Conservation (phyloP, 2,797 vertebrate species). For the Sphenopsis melanotis region DNA sequence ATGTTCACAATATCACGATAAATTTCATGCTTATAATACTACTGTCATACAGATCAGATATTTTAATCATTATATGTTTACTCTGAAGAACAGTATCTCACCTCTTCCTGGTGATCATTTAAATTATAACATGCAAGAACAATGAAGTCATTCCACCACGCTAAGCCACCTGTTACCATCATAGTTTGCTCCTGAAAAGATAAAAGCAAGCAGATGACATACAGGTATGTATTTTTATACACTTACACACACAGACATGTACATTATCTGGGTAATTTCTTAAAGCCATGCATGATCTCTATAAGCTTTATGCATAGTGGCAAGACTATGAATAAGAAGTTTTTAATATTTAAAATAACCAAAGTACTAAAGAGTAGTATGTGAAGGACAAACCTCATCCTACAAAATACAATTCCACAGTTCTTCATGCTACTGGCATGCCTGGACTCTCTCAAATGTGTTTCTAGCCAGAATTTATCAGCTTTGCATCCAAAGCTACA, state of each 20-base stretch:
- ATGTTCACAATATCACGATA: not conserved
- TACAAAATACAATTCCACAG: not conserved
- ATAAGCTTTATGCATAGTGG: not conserved
- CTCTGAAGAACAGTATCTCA: conserved; percentile 53
- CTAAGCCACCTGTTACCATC: conserved; percentile 93
- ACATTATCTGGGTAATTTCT: not conserved
- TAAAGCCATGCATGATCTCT: not conserved
- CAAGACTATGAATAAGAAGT: not conserved
- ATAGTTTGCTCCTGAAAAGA: conserved; percentile 93
- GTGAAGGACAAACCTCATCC: not conserved
- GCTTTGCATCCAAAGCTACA: not conserved
- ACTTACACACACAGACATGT: accelerated
- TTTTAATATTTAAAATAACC: not conserved
- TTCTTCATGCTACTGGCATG: not conserved
- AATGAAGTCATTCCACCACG: conserved; percentile 97
- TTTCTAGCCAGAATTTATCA: not conserved
- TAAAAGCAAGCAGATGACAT: not conserved
- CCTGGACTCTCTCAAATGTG: not conserved
- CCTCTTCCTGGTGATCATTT: conserved; percentile 94
- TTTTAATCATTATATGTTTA: not conserved
- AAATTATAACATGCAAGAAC: conserved; percentile 96
- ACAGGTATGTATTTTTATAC: not conserved
- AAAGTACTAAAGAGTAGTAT: not conserved
- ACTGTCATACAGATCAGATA: not conserved
- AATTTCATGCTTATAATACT: not conserved